Percentiles rank a stretch among this genome's conserved stretches.
Evolutionary conservation across 1,140 invertebrate genomes (phyloP).

Genomic region (Hermatobates lingyangjiaoensis): DNA sequence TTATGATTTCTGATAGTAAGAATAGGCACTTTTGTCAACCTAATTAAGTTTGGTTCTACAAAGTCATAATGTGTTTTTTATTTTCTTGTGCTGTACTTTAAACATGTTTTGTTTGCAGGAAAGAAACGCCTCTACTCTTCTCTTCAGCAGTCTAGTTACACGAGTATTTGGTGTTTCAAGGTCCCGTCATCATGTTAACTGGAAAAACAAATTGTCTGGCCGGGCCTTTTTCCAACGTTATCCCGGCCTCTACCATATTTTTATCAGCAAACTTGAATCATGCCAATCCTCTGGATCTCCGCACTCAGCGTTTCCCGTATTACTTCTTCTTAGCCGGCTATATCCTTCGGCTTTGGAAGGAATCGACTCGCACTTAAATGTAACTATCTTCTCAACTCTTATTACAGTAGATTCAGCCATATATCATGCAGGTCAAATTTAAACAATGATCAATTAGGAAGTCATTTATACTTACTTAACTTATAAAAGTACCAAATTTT

Average conservation of each 20-base stretch:
- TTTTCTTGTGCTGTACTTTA: too few species aligned
- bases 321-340: constrained; percentile 58
- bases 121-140: constrained; percentile 68
- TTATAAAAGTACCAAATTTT: too few species aligned
- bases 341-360: constrained; percentile 52
- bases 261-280: constrained; percentile 6
- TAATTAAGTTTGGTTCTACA: too few species aligned
- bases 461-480: too few species aligned
- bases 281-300: constrained; percentile 25
- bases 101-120: constrained; percentile 34
- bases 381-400: too few species aligned
- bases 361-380: constrained; percentile 17
- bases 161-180: constrained; percentile 78
- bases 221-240: constrained; percentile 65
- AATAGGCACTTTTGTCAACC: too few species aligned
- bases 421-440: too few species aligned
- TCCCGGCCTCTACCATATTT: background rate
- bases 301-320: constrained; percentile 37
- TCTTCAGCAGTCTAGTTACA: constrained; percentile 67
- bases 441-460: too few species aligned
- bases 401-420: too few species aligned
- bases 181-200: constrained; percentile 34
- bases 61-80: too few species aligned
- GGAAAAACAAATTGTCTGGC: constrained; percentile 57
- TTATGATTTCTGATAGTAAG: too few species aligned